Evolutionary conservation across 2,888 invertebrate genomes (phyloP).

Genomic region (Pyrochroa serraticornis): DNA sequence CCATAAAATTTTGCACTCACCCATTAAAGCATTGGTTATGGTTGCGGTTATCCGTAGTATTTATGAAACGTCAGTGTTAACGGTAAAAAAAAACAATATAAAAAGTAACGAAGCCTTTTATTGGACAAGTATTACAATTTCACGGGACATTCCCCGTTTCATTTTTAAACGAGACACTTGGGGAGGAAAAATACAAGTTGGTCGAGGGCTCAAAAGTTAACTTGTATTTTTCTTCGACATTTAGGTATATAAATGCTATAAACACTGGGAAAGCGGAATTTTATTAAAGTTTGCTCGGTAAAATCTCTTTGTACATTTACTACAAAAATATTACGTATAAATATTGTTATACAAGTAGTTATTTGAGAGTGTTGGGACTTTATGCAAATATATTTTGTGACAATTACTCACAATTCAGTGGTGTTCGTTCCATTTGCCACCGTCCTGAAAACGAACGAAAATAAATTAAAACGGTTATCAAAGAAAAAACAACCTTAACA

Average conservation of each 20-base stretch:
- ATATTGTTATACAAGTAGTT: background rate
- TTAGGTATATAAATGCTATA: slow-evolving; percentile 1
- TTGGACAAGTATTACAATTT: background rate
- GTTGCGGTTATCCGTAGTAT: background rate
- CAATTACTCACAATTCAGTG: slow-evolving; percentile 29
- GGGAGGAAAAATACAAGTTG: slow-evolving; percentile 11
- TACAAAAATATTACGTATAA: background rate
- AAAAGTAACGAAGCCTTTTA: slow-evolving; percentile 2
- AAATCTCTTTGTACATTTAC: background rate
- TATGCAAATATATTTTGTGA: too few relatives aligned
- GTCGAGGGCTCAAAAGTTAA: slow-evolving; percentile 9
- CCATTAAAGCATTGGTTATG: background rate
- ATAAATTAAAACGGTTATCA: slow-evolving; percentile 12
- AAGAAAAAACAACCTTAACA: slow-evolving; percentile 5
- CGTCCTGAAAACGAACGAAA: slow-evolving; percentile 33
- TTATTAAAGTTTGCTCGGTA: background rate
- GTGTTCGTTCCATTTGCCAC: slow-evolving; percentile 31
- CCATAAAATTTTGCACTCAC: background rate
- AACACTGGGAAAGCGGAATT: too few relatives aligned
- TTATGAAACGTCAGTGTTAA: background rate
- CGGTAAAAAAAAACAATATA: background rate
- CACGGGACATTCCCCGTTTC: background rate
- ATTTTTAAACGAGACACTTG: background rate
- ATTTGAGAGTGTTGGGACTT: too few relatives aligned
- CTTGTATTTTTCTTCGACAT: slow-evolving; percentile 11